Base-by-base conservation (phyloP, 2,888 invertebrate species). In the Drosophila differens region DNA sequence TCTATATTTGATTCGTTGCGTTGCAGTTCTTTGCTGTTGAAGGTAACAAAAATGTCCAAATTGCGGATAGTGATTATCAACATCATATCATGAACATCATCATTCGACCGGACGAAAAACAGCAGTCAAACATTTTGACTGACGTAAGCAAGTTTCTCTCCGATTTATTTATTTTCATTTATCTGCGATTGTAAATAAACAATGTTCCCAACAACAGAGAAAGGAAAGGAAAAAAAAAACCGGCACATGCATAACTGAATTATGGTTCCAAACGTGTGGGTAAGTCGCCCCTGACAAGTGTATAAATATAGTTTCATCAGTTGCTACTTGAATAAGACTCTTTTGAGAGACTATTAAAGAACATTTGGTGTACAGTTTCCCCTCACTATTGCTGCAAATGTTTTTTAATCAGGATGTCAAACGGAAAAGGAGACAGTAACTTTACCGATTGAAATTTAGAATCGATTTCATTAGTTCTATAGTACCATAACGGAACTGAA, bases 91-190 rank as follows among this genome's bases (percentile, higher is more conserved):
- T 28, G 25, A 47, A 25, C 35, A 28, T 35, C 19, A 28, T 52
- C 22, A 49, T 57, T 51, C 16, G 32, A 28, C 28, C 55, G 16
- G 51, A 12, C 1, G 33, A 41, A 39, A 14, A 37, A 30, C 28
- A 51, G 57, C 47, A 39, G 41, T 58, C 61, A 72, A 66, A 66
- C 47, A 55, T 60, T 49, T 59, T 49, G 58, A 55, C 57, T 70
- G 78, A 78, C 78, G 78, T 78, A 68, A 79, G 35, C 68, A 12
- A 63, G 39, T 59, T 75, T 30, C n/a, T 35, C 10, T 53, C n/a
- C 12, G 12, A 32, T 47, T 67, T 41, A 53, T 63, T 62, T 71
- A 52, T 66, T 71, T 67, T 51, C 47, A 60, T 25, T 71, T 22
- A 28, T 52, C 41, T 57, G 44, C 58, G 39, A 53, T 30, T 74